These are phyloP conservation scores for Salarias fasciatus DNA, from an alignment of 2,797 vertebrate genomes.

Conservation along the genomic window DNA sequence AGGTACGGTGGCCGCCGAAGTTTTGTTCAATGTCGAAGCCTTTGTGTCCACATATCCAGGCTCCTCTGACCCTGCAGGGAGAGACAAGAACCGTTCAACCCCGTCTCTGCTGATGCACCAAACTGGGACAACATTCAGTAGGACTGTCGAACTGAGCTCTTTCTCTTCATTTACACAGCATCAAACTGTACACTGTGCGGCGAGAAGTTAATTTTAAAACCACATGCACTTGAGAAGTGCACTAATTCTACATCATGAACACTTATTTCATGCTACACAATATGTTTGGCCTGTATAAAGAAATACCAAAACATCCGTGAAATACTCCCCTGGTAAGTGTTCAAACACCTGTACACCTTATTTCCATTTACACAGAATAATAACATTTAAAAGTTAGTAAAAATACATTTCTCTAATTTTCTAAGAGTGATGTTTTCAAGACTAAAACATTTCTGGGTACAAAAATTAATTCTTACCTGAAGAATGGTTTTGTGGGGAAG, in stretches of 20 bases:
- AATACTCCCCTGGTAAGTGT: too few species aligned
- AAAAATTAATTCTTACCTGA: conserved; percentile 69
- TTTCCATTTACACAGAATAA: too few species aligned
- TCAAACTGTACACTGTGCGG: neutral
- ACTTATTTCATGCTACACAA: too few species aligned
- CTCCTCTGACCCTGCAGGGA: conserved; percentile 55
- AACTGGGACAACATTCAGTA: neutral
- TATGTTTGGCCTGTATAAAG: too few species aligned
- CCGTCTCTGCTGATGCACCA: neutral
- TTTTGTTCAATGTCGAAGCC: conserved; percentile 53
- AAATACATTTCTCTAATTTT: too few species aligned
- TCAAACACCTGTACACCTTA: too few species aligned
- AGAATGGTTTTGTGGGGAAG: conserved; percentile 59
- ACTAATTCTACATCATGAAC: too few species aligned
- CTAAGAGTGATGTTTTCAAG: too few species aligned
- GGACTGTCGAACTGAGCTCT: neutral
- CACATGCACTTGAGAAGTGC: neutral
- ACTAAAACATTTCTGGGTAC: too few species aligned
- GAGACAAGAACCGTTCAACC: conserved; percentile 22
- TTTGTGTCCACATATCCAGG: conserved; percentile 58
- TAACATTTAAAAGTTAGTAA: too few species aligned
- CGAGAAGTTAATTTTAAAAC: neutral
- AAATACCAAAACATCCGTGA: too few species aligned
- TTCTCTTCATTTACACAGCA: neutral
- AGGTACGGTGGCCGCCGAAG: conserved; percentile 64